Conservation (phyloP, 2,888 invertebrate species). For the Calameuta filiformis region DNA sequence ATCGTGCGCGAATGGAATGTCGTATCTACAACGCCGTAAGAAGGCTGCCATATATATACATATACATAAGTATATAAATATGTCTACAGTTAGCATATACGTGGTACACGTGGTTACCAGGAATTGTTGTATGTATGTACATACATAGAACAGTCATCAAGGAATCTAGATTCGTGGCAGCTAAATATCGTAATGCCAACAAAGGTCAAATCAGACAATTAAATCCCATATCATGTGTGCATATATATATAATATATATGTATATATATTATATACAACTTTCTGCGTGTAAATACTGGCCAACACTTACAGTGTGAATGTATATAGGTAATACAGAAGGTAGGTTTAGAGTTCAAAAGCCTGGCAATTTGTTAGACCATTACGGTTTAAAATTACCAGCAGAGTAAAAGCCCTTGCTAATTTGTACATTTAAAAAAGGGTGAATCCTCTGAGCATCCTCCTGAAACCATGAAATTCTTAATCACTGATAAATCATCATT, state of each 20-base stretch:
- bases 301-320: neutral
- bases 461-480: neutral
- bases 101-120: neutral
- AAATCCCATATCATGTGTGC: neutral
- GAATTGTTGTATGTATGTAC: neutral
- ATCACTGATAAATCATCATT: neutral
- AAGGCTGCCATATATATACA: neutral
- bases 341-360: neutral
- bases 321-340: neutral
- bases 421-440: neutral
- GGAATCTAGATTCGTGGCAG: neutral
- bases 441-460: neutral
- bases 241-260: too few species aligned
- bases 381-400: neutral
- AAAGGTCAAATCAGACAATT: neutral
- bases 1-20: neutral
- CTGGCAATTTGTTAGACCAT: neutral
- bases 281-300: neutral
- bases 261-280: too few species aligned
- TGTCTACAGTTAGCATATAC: neutral
- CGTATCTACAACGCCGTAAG: neutral
- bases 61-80: neutral
- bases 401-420: neutral
- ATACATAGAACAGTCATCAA: neutral
- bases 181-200: neutral